Evolutionary conservation across 2,888 invertebrate genomes (phyloP).

Genomic region (Drosophila gaucha): DNA sequence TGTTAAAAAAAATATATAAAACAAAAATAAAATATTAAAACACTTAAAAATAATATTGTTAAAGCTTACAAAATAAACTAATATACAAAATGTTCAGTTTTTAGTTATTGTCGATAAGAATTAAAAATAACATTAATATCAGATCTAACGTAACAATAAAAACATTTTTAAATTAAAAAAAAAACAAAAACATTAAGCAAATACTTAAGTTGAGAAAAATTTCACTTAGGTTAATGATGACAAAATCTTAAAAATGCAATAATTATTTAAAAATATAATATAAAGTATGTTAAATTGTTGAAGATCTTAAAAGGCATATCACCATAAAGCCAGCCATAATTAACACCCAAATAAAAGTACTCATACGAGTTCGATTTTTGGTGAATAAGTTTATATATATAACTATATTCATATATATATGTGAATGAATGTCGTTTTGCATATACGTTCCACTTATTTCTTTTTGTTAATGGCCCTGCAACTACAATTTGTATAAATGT

Average conservation of each 20-base stretch:
- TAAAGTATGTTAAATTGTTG: slow-evolving; percentile 4
- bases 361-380: slow-evolving; percentile 10
- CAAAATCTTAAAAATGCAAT: not conserved
- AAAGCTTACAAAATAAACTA: too few relatives aligned
- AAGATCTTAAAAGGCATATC: not conserved
- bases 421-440: slow-evolving; percentile 18
- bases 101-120: too few relatives aligned
- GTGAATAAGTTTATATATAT: not conserved
- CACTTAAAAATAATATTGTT: not conserved
- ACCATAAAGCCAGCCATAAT: slow-evolving; percentile 27
- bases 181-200: too few relatives aligned
- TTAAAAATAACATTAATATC: too few relatives aligned
- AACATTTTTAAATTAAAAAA: too few relatives aligned
- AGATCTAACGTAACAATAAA: too few relatives aligned
- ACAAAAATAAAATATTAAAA: not conserved
- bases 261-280: not conserved
- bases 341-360: slow-evolving; percentile 46
- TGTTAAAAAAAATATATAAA: not conserved
- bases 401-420: not conserved
- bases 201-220: too few relatives aligned
- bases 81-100: too few relatives aligned
- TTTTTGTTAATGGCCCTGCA: slow-evolving; percentile 34
- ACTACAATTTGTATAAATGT: not conserved
- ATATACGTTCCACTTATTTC: slow-evolving; percentile 31
- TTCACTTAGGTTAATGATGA: not conserved